Base-by-base conservation (phyloP, 2,113 vertebrate species). In the Silurus asotus region DNA sequence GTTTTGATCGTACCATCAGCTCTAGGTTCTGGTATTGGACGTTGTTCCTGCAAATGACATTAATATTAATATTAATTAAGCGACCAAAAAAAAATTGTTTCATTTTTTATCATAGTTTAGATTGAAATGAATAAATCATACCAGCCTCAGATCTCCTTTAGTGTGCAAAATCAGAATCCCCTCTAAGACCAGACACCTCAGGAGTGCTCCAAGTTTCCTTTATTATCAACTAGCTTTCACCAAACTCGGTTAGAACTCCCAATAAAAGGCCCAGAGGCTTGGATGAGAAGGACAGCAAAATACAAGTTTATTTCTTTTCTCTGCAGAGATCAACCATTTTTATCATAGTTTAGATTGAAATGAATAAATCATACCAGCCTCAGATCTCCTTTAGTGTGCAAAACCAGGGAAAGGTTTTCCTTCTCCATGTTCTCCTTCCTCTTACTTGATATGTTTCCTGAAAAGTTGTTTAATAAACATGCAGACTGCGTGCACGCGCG, bases 91-190 rank as follows among this genome's bases (percentile, higher is more conserved):
- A 37, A 37, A 37, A 37, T 2, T 37, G 37, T 37, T 37, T 37
- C 37, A 37, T 37, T n/a, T 37, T 37, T 4, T 62, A 25, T 65
- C 15, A 59, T 59, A 37, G 58, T 19, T 15, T 37, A 20, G 83
- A 28, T 74, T 77, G 13, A 23, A 51, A 64, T 65, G 5, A 13
- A 6, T 4, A 45, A 82, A 9, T 87, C 89, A 3, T 94, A 95
- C 95, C 91, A 96, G 91, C 82, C 94, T 86, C n/a, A 96, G 90
- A 86, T 96, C 94, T 64, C 93, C 94, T 81, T 90, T 49, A 0
- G 92, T 25, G 80, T 94, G 92, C 37, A 96, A 61, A 45, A 96
- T 94, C 83, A 93, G 90, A n/a, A n/a, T n/a, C n/a, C n/a, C n/a
- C n/a, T n/a, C n/a, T n/a, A n/a, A n/a, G n/a, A n/a, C n/a, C n/a